phyloP scores from a whole-genome alignment of 2,888 invertebrate species.

The Disparrhopalites patrizii region DNA sequence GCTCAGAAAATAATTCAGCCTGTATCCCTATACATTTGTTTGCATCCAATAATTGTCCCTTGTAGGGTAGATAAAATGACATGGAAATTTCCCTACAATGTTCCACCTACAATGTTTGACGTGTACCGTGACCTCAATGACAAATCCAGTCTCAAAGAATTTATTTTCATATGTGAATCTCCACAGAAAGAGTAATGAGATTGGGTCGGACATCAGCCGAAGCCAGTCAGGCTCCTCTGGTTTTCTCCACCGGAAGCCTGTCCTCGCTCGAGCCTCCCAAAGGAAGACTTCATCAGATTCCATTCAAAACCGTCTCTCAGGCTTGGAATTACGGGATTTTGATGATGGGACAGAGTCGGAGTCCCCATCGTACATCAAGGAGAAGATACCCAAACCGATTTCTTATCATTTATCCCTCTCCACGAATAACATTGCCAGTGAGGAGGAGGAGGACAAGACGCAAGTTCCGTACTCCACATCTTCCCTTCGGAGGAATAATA shows the following conservation, averaged over 20 bases:
- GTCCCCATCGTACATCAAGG: constrained; percentile 9
- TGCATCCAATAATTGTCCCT: no score
- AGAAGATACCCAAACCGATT: constrained; percentile 11
- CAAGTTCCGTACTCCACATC: constrained; percentile 15
- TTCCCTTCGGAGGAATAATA: constrained; percentile 20
- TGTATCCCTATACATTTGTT: no score
- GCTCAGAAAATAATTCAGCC: no score
- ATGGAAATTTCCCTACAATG: no score
- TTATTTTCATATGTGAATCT: no score
- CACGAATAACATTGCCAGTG: constrained; percentile 20
- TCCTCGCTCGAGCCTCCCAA: constrained; percentile 28
- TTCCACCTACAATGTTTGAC: no score
- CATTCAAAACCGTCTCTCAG: constrained; percentile 15
- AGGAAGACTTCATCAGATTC: constrained; percentile 26
- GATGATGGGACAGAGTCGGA: constrained; percentile 29
- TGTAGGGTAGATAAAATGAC: no score
- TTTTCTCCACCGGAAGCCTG: constrained; percentile 30
- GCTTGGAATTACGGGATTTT: constrained; percentile 25
- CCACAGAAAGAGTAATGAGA: constrained; percentile 10
- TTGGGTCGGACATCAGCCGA: constrained; percentile 24
- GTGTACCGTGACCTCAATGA: no score
- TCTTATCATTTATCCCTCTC: constrained; percentile 26
- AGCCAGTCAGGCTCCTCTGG: constrained; percentile 29
- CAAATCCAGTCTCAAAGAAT: no score
- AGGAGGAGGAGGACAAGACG: constrained; percentile 6